These are phyloP conservation scores for Calidris pygmaea DNA, from an alignment of 2,113 vertebrate genomes.

Conservation along the genomic window DNA sequence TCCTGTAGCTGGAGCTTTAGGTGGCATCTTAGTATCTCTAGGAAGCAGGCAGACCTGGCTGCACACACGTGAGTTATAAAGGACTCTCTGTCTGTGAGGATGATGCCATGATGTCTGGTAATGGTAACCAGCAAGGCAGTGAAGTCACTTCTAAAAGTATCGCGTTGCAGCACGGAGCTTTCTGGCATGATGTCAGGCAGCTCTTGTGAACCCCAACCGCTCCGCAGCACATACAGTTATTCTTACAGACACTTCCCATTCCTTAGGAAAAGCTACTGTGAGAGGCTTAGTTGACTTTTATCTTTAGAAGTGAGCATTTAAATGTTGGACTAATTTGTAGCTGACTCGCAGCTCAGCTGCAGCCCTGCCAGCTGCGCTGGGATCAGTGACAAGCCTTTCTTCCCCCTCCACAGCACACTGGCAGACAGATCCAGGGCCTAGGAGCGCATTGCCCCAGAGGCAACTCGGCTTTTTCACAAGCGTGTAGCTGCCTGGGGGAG, in stretches of 20 bases:
- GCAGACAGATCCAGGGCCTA: constrained; percentile 37
- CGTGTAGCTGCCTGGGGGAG: constrained; percentile 45
- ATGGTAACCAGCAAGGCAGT: background rate
- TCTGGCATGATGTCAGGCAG: background rate
- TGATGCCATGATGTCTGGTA: background rate
- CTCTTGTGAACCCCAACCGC: background rate
- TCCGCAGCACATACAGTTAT: background rate
- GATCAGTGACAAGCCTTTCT: constrained; percentile 57
- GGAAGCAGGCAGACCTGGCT: background rate
- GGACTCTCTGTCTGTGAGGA: background rate
- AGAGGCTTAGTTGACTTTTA: constrained; percentile 35
- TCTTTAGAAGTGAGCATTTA: constrained; percentile 46
- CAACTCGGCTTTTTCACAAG: constrained; percentile 7
- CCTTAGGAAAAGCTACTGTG: constrained; percentile 42
- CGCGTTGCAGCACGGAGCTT: background rate
- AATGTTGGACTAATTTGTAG: constrained; percentile 56
- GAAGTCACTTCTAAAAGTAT: constrained; percentile 2
- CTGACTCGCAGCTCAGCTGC: constrained; percentile 34
- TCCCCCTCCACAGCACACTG: constrained; percentile 6
- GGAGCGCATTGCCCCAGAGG: constrained; percentile 33
- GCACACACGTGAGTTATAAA: background rate
- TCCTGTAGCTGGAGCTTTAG: background rate
- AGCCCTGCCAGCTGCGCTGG: constrained; percentile 29
- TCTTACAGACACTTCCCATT: constrained; percentile 35
- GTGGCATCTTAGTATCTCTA: background rate